Conservation (phyloP, 2,888 invertebrate genomes). For the Chorisops tibialis region DNA sequence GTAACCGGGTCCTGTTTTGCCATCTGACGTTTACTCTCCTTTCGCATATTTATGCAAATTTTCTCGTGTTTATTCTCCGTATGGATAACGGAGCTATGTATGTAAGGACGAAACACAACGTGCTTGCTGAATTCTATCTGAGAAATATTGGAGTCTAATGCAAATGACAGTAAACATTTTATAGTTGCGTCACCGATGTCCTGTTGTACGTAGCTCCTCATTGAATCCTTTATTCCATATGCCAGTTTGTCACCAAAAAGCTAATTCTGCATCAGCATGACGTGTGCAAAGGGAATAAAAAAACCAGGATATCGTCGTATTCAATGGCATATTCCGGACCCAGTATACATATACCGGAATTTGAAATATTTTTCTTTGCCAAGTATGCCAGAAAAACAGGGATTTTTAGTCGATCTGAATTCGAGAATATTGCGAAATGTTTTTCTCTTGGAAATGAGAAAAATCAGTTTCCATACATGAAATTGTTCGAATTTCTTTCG, state of each 20-base stretch:
- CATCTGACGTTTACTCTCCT: conserved; percentile 2
- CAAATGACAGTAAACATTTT: conserved; percentile 15
- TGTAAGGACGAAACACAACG: too few relatives aligned
- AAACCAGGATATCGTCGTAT: background rate
- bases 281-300: too few relatives aligned
- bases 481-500: conserved; percentile 2
- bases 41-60: conserved; percentile 20
- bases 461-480: background rate
- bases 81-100: too few relatives aligned
- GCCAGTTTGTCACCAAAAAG: too few relatives aligned
- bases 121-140: background rate
- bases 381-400: background rate
- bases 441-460: background rate
- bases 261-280: too few relatives aligned
- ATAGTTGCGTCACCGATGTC: background rate
- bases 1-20: background rate
- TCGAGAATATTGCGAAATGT: background rate
- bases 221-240: too few relatives aligned
- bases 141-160: conserved; percentile 8
- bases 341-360: conserved; percentile 7
- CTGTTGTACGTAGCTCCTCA: too few relatives aligned
- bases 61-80: too few relatives aligned
- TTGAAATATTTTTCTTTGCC: conserved; percentile 5
- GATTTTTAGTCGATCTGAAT: background rate
- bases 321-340: background rate